phyloP scores from a whole-genome alignment of 2,797 vertebrate genomes.

The Borostomias antarcticus region DNA sequence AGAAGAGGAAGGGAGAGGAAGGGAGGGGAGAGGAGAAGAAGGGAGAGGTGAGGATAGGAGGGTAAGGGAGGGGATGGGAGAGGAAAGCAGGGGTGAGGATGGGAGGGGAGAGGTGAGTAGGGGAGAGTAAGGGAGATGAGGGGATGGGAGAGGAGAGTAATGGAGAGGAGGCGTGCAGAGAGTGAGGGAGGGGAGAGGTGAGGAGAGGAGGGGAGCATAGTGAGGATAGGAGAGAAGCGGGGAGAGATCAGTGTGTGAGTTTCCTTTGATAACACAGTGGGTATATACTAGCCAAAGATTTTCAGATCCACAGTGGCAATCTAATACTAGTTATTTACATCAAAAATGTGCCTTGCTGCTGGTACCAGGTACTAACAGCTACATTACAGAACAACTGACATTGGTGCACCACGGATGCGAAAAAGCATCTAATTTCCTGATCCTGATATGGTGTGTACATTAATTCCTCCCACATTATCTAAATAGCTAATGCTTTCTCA shows the following conservation, averaged over 20 bases:
- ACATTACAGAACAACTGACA: background rate
- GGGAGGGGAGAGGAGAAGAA: background rate
- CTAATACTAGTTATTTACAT: no score
- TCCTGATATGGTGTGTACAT: background rate
- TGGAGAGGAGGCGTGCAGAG: background rate
- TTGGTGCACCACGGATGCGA: background rate
- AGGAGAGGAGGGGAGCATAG: background rate
- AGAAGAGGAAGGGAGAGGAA: background rate
- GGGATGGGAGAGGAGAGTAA: background rate
- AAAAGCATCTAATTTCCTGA: background rate
- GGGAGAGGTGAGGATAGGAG: background rate
- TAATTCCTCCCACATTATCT: background rate
- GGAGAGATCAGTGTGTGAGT: no score
- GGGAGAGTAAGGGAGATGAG: background rate
- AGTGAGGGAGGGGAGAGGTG: background rate
- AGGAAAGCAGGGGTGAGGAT: background rate
- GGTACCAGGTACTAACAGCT: no score
- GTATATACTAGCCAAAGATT: no score
- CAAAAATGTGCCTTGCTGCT: no score
- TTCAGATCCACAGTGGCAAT: no score
- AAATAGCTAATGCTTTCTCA: slow-evolving; percentile 37
- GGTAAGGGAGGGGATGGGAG: background rate
- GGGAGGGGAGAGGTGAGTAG: background rate
- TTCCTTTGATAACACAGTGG: no score
- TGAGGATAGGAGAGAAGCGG: no score